Conservation (phyloP, 1,140 invertebrate genomes). For the Eubasilissa regina region DNA sequence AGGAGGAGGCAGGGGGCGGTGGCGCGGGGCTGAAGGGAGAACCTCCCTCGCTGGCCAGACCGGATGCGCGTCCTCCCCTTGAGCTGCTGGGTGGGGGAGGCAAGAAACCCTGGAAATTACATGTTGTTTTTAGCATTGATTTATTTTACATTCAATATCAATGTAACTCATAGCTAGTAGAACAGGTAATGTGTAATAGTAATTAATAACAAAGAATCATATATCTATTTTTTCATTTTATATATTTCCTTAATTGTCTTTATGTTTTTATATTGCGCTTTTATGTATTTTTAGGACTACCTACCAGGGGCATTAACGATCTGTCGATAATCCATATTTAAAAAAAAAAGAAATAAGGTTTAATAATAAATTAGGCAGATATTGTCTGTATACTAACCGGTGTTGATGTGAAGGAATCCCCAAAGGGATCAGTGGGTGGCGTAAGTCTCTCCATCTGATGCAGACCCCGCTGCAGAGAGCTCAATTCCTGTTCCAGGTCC, state of each 20-base stretch:
- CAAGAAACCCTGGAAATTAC: conserved; percentile 68
- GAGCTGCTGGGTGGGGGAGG: conserved; percentile 75
- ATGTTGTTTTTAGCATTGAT: background rate
- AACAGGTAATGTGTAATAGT: too few species aligned
- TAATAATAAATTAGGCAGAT: too few species aligned
- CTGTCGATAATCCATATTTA: too few species aligned
- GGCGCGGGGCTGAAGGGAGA: conserved; percentile 62
- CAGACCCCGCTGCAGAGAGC: conserved; percentile 89
- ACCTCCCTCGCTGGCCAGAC: conserved; percentile 50
- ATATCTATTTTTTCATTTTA: too few species aligned
- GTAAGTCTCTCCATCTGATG: conserved; percentile 90
- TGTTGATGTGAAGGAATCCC: conserved; percentile 83
- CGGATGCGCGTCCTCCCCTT: conserved; percentile 61
- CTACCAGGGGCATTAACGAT: too few species aligned
- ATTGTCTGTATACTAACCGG: conserved; percentile 66
- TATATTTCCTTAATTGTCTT: too few species aligned
- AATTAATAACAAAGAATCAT: too few species aligned
- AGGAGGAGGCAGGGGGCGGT: conserved; percentile 63
- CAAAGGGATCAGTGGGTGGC: conserved; percentile 85
- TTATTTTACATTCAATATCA: too few species aligned
- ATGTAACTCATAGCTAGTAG: too few species aligned
- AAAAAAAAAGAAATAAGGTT: too few species aligned
- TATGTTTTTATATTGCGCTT: too few species aligned
- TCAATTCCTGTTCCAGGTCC: conserved; percentile 94
- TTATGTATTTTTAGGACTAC: too few species aligned